A percentile compares a stretch with the other conserved stretches of the same genome.
These are phyloP conservation scores for Fragum whitleyi DNA, from an alignment of 2,888 invertebrate genomes.

Conservation along the genomic window DNA sequence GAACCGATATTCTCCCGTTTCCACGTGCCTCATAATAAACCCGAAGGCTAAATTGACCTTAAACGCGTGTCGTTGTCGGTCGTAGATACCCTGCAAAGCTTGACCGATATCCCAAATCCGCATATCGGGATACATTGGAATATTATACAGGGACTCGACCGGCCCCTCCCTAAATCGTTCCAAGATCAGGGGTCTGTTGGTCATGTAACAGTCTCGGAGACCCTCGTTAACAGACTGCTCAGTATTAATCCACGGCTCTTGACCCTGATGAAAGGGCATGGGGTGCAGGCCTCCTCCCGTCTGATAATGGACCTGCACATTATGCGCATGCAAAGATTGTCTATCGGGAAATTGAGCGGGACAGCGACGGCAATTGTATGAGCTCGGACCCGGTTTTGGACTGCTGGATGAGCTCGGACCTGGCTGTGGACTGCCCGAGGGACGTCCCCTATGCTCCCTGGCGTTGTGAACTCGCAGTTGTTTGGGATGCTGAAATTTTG, in stretches of 20 bases:
- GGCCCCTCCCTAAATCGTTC: constrained; percentile 31
- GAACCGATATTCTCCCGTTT: constrained; percentile 33
- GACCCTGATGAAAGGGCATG: constrained; percentile 27
- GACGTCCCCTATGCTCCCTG: neutral
- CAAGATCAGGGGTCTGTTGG: constrained; percentile 36
- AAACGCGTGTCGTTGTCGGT: constrained; percentile 28
- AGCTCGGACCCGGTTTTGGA: constrained; percentile 1
- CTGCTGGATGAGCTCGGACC: neutral
- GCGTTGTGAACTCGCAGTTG: no score
- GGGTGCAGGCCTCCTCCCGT: constrained; percentile 21
- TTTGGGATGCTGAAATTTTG: no score
- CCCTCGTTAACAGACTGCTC: constrained; percentile 34
- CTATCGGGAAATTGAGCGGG: constrained; percentile 29
- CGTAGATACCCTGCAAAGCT: constrained; percentile 37
- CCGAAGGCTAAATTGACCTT: constrained; percentile 38
- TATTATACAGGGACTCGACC: constrained; percentile 40
- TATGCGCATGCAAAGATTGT: constrained; percentile 27
- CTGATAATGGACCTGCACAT: constrained; percentile 27
- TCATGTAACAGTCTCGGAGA: constrained; percentile 36
- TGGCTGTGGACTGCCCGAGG: neutral
- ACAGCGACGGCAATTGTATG: constrained; percentile 31
- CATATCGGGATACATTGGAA: constrained; percentile 39
- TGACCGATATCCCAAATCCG: constrained; percentile 32
- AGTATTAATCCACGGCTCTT: constrained; percentile 34
- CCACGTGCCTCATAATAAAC: constrained; percentile 33